These are phyloP conservation scores for Trichosurus vulpecula DNA, from an alignment of 2,797 vertebrate genomes.

Conservation along the genomic window DNA sequence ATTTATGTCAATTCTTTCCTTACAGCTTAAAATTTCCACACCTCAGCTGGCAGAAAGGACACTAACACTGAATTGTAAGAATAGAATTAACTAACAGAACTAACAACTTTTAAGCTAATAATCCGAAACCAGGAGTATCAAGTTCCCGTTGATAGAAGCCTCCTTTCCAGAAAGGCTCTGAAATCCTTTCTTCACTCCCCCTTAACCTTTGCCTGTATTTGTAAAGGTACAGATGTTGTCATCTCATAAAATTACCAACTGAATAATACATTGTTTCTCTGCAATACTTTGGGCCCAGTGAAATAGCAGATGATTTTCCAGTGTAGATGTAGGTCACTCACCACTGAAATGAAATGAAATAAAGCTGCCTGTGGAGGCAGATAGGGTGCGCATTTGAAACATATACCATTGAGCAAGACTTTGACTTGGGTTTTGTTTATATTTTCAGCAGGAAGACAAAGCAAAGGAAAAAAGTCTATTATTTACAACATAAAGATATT, in stretches of 20 bases:
- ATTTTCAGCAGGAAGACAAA: constrained; percentile 13
- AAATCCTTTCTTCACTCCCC: neutral
- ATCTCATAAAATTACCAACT: constrained; percentile 29
- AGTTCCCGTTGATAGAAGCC: neutral
- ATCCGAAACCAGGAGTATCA: neutral
- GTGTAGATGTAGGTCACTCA: constrained; percentile 32
- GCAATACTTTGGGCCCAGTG: constrained; percentile 1
- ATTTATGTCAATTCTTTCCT: constrained; percentile 19
- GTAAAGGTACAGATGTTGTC: constrained; percentile 19
- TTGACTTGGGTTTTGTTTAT: neutral
- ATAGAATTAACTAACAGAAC: neutral
- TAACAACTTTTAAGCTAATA: constrained; percentile 24
- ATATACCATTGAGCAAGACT: neutral
- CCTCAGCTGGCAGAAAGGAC: neutral
- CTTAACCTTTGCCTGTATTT: constrained; percentile 20
- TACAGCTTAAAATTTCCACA: constrained; percentile 5
- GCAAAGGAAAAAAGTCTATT: neutral
- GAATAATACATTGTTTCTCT: constrained; percentile 41
- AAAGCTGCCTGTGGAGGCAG: neutral
- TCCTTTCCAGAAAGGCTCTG: neutral
- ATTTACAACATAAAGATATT: neutral
- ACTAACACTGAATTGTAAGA: constrained; percentile 36
- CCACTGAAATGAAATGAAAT: constrained; percentile 32
- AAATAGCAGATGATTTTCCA: constrained; percentile 25
- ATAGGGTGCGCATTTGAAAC: neutral